Evolutionary conservation across 2,797 vertebrate genomes (phyloP), one percentile per base, ranked within the genome.

Genomic region (Notamacropus eugenii): DNA sequence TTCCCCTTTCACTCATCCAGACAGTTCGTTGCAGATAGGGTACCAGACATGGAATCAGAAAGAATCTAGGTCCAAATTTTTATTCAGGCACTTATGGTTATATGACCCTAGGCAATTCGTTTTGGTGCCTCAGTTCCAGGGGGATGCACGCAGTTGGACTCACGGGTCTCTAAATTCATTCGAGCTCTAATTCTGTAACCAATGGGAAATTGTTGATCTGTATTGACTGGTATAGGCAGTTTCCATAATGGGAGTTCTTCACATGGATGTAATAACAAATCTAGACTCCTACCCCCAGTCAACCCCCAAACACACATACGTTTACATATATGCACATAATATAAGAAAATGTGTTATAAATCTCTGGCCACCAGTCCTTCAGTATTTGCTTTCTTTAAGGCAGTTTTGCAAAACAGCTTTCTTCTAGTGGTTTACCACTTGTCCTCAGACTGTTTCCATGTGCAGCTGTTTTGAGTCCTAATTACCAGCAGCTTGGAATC

Each of bases 341-440:
- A 0, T 95, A 56, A 92, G 90, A 74, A 94, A 94, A 24, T 82
- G 90, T 62, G 55, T 90, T 50, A 29, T 95, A 92, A 93, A 93
- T 59, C 56, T 5, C n/a, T 67, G 82, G 55, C 59, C 56, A 62
- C 34, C 87, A 55, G 0, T 31, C 59, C 50, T 56, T 96, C 94
- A 19, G 46, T 54, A 87, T 50, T 93, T 6, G 56, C 9, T 96
- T 96, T 59, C 28, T 90, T 14, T 24, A 46, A 90, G 24, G 55
- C 91, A 95, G 34, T 11, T 82, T 92, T 93, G 52, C 40, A 46
- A 50, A 54, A 29, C 93, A 2, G 10, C 0, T 11, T 91, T 90
- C 95, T 29, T 54, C 34, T 92, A 56, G 4, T 90, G 58, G 50
- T n/a, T 50, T 57, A 12, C 56, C 46, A 40, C 40, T 52, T 91